These are phyloP conservation scores for Drosophila trichaetosa DNA, from an alignment of 2,888 invertebrate species.

Conservation along the genomic window DNA sequence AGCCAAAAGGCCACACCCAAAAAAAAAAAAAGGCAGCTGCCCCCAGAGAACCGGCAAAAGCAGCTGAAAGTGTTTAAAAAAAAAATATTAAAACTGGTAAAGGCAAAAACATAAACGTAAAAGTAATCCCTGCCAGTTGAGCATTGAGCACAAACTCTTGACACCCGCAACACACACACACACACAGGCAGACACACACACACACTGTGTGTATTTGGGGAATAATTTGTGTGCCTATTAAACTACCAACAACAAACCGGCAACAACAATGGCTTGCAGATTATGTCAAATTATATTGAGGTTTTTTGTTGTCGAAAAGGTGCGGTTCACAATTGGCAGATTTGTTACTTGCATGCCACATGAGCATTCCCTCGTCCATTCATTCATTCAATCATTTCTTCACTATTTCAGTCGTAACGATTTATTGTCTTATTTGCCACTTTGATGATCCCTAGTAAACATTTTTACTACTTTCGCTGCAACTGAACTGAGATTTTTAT, in stretches of 20 bases:
- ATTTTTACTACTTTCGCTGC: slow-evolving; percentile 57
- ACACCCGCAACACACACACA: slow-evolving; percentile 37
- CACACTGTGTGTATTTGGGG: slow-evolving; percentile 1
- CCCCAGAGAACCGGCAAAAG: not conserved
- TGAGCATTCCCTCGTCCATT: slow-evolving; percentile 13
- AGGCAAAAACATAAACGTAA: slow-evolving; percentile 15
- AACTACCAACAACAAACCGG: slow-evolving; percentile 11
- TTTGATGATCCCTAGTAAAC: slow-evolving; percentile 62
- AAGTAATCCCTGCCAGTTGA: slow-evolving; percentile 58
- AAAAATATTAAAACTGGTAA: slow-evolving; percentile 23
- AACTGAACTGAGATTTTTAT: slow-evolving; percentile 65
- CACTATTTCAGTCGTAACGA: slow-evolving; percentile 14
- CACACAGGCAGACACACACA: slow-evolving; percentile 2
- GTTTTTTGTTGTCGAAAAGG: slow-evolving; percentile 53
- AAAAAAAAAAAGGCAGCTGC: slow-evolving; percentile 12
- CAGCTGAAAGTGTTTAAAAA: slow-evolving; percentile 46
- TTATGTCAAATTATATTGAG: slow-evolving; percentile 76
- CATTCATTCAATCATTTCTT: slow-evolving; percentile 12
- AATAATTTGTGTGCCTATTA: slow-evolving; percentile 31
- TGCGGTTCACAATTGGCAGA: slow-evolving; percentile 28
- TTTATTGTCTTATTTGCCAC: slow-evolving; percentile 53
- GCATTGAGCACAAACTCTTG: slow-evolving; percentile 19
- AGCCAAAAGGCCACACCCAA: slow-evolving; percentile 33
- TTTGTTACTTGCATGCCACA: slow-evolving; percentile 21
- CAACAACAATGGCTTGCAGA: slow-evolving; percentile 66